Evolutionary conservation across 1,140 invertebrate genomes (phyloP), one percentile per base, ranked within the genome.

Genomic region (Pseudachorutes palmiensis): DNA sequence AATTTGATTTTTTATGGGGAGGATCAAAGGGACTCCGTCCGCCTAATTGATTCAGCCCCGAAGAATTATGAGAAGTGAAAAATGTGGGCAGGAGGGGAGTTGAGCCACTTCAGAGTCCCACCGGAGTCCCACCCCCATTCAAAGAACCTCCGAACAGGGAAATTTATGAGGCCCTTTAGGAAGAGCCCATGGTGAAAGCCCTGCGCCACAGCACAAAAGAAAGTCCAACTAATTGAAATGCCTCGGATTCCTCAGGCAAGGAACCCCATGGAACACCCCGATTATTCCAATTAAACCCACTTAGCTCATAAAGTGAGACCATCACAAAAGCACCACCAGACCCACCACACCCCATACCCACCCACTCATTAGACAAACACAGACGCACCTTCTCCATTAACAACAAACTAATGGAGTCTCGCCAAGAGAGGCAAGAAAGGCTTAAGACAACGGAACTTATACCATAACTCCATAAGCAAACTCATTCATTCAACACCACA

Each of bases 41-140:
- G 9, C 51, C 12, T 55, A 55, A 55, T 55, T 55, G 51, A 16
- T 5, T 26, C 51, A 26, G 51, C 24, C 5, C 5, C 5, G 12
- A 55, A 55, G 51, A 55, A 55, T 55, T 55, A 55, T 55, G 51
- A 55, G 51, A 55, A 55, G 51, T 55, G 51, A 55, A 55, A 55
- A 55, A 55, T 55, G 51, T 26, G 9, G 12, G 12, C 3, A 55
- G 9, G 24, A 55, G 24, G 19, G 36, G 36, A 41, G 19, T 5
- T 5, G 36, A 19, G 19, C 5, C 19, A 19, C 19, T 9, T 41
- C 19, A 9, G 5, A 5, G 5, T 19, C 36, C 5, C 36, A 9
- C 19, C 36, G 19, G 5, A 5, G 5, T 19, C 36, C 19, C 19
- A 9, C 36, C 36, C 36, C 36, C 19, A 41, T 41, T 19, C 36